Evolutionary conservation across 2,888 invertebrate species (phyloP).

Genomic region (Sceliomorpha sp.): DNA sequence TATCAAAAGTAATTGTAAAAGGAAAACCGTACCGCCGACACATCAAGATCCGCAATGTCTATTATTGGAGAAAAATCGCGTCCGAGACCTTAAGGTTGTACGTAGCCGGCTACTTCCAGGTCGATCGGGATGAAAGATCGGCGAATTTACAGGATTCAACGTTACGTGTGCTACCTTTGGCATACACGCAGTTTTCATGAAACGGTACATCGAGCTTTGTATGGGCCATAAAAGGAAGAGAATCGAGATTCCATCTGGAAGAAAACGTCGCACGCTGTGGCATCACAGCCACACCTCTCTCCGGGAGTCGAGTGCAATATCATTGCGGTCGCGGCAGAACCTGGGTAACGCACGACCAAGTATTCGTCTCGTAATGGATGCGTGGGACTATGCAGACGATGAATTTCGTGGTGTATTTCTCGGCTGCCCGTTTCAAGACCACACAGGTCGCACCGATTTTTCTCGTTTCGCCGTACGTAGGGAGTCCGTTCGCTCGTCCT

Average conservation of each 20-base stretch:
- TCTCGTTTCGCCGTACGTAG: slow-evolving; percentile 51
- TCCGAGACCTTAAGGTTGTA: no score
- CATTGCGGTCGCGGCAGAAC: slow-evolving; percentile 20
- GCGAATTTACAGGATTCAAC: neutral
- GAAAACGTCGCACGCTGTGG: slow-evolving; percentile 15
- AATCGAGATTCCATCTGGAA: slow-evolving; percentile 19
- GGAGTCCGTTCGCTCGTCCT: slow-evolving; percentile 16
- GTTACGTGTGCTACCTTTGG: neutral
- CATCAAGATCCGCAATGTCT: no score
- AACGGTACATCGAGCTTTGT: slow-evolving; percentile 10
- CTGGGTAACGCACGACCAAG: slow-evolving; percentile 8
- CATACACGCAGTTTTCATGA: slow-evolving; percentile 9
- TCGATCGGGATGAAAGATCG: no score
- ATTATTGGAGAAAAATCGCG: no score
- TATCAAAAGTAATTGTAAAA: no score
- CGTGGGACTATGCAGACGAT: slow-evolving; percentile 68
- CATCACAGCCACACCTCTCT: slow-evolving; percentile 34
- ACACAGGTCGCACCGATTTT: slow-evolving; percentile 66
- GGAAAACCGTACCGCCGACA: no score
- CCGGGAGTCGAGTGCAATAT: slow-evolving; percentile 30
- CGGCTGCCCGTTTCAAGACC: slow-evolving; percentile 57
- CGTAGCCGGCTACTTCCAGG: no score
- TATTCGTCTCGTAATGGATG: slow-evolving; percentile 62
- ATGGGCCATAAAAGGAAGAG: slow-evolving; percentile 14
- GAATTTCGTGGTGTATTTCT: slow-evolving; percentile 66